Conservation (phyloP, 1,140 invertebrate genomes). For the Leptestheria dahalacensis region DNA sequence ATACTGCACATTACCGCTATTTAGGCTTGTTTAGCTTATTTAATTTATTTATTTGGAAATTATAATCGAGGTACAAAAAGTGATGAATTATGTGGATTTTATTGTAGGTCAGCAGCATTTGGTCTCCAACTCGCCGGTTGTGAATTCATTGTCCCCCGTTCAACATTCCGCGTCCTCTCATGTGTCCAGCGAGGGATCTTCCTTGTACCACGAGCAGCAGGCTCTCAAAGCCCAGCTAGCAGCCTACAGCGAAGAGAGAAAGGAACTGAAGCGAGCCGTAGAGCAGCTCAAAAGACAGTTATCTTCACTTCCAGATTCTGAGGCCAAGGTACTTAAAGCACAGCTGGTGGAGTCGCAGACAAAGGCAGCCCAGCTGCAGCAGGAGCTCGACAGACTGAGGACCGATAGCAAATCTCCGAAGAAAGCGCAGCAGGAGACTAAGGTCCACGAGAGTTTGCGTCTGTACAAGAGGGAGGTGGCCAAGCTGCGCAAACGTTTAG, state of each 20-base stretch:
- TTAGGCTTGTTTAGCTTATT: too few species aligned
- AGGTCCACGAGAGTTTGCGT: neutral
- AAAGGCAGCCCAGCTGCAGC: neutral
- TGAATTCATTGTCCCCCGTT: neutral
- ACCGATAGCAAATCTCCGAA: conserved; percentile 23
- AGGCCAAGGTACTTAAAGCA: neutral
- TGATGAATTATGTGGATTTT: neutral
- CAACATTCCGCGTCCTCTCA: neutral
- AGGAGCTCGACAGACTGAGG: conserved; percentile 14
- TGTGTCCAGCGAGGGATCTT: neutral
- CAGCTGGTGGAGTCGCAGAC: neutral
- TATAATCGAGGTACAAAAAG: conserved; percentile 1
- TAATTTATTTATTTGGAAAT: too few species aligned
- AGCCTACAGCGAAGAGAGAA: neutral
- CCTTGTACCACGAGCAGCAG: neutral
- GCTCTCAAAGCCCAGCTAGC: neutral
- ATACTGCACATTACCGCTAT: too few species aligned
- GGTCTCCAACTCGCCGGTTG: neutral
- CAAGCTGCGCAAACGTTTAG: conserved; percentile 19
- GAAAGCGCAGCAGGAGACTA: conserved; percentile 26
- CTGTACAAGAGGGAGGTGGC: conserved; percentile 21
- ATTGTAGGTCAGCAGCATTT: neutral
- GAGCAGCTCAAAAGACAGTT: conserved; percentile 1
- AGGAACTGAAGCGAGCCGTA: neutral
- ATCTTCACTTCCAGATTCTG: neutral